Base-by-base conservation (phyloP, 2,113 vertebrate species). In the Reinhardtius hippoglossoides region DNA sequence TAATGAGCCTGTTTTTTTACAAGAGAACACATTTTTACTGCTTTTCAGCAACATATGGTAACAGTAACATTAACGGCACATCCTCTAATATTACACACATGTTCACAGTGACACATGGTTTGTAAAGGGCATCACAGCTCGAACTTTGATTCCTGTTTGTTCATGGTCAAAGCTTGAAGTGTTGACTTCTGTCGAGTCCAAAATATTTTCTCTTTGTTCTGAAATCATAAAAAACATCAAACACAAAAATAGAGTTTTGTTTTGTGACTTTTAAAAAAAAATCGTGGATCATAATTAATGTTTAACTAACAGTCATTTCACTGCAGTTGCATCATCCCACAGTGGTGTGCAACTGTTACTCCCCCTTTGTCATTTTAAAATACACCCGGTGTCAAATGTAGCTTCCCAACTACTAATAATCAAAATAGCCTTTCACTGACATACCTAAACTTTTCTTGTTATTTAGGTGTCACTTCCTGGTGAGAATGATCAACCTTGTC, bases 151-250 rank as follows among this genome's bases (percentile, higher is more conserved):
- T 50, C 59, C 2, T 74, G 46, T n/a, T 59, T 20, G 0, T 59
- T 21, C 18, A 6, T 12, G 16, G 55, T 40, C 35, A 35, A 8
- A 59, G 42, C 12, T 14, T 15, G 59, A 24, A 14, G 12, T 67
- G 46, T 23, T 74, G 65, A 79, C 86, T 80, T 59, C 72, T 63
- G 46, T 59, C 56, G 44, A 67, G 67, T 76, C 57, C 42, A 16
- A 21, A 37, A 21, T 5, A 44, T 2, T 59, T 18, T 63, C 18
- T n/a, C 24, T 74, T 16, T 75, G 13, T 58, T 31, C 67, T 75
- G 21, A 57, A 70, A 52, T 18, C 58, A 56, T 69, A 68, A 75
- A 71, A 52, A 46, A 37, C 31, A 1, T 31, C 6, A 31, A 31
- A 13, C 14, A 13, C 1, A 31, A 42, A 16, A 21, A 42, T 42